phyloP scores from a whole-genome alignment of 2,888 invertebrate genomes.

The Cosmia trapezina region DNA sequence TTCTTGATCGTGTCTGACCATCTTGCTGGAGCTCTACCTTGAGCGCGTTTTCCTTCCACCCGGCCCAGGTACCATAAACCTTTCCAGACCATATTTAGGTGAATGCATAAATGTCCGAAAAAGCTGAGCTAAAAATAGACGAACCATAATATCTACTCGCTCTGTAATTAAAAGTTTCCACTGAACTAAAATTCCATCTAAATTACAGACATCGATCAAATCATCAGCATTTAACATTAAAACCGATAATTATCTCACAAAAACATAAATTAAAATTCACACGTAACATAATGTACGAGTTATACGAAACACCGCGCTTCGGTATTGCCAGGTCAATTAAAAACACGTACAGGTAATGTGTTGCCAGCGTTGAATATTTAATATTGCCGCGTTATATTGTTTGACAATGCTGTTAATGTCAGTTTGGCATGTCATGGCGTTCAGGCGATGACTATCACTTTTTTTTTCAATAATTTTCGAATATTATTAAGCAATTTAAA shows the following conservation, averaged over 20 bases:
- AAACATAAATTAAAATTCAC: constrained; percentile 39
- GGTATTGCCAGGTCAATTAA: constrained; percentile 83
- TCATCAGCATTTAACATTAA: constrained; percentile 32
- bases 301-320: constrained; percentile 62
- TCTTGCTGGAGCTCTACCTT: not conserved
- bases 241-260: constrained; percentile 37
- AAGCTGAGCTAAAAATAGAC: not conserved
- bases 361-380: constrained; percentile 83
- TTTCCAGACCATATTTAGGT: too few relatives aligned
- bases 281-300: constrained; percentile 44
- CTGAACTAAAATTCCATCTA: not conserved
- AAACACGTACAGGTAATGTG: constrained; percentile 78
- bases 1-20: not conserved
- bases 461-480: constrained; percentile 77
- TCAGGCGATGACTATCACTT: constrained; percentile 74
- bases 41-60: not conserved
- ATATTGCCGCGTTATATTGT: constrained; percentile 82
- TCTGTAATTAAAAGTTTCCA: constrained; percentile 19
- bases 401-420: constrained; percentile 89
- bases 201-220: constrained; percentile 26
- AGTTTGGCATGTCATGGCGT: constrained; percentile 86
- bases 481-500: constrained; percentile 75
- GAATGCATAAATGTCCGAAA: too few relatives aligned
- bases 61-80: too few relatives aligned
- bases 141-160: not conserved